Evolutionary conservation across 2,888 invertebrate species (phyloP), one percentile per base, ranked within the genome.

Genomic region (Melanargia galathea): DNA sequence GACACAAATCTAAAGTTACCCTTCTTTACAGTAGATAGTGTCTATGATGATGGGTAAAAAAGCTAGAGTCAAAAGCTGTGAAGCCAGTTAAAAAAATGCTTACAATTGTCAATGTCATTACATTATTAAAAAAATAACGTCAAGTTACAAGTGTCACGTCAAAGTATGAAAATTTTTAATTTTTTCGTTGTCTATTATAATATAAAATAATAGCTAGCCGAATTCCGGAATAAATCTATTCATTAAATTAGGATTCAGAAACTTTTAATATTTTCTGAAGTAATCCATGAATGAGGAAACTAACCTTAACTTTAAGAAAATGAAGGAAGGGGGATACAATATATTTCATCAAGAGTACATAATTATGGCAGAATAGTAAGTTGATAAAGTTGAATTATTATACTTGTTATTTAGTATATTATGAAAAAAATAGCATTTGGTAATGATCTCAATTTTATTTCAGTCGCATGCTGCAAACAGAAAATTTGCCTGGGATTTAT

Each of bases 311-410:
- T 71, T 73, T 87, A 94, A 80, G 87, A 94, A 79, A 92, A 93
- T 83, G 82, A 93, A 90, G 92, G 95, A 95, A 80, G 86, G 95
- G 61, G 86, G 95, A 63, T 94, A 96, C 81, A 94, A 94, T 49
- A 93, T 95, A 72, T 96, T 95, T 81, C 95, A 96, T 77, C 95
- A 97, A 81, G 98, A 98, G 85, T 98, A 98, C 78, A 95, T 96
- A 74, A 95, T 98, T 73, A 93, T 98, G 85, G 96, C 97, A 3
- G 98, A 98, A 92, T 98, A 97, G 97, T 98, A 93, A 94, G 96
- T 92, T 49, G 7, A 52, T 38, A n/a, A 43, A 55, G 2, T 22
- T 22, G n/a, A 40, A 16, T 18, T 48, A 3, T 2, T 49, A 40
- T 2, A 2, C 20, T 46, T 46, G 10, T 20, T 20, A 10, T 20